These are phyloP conservation scores for Lagodon rhomboides DNA, from an alignment of 2,797 vertebrate genomes.

Conservation along the genomic window DNA sequence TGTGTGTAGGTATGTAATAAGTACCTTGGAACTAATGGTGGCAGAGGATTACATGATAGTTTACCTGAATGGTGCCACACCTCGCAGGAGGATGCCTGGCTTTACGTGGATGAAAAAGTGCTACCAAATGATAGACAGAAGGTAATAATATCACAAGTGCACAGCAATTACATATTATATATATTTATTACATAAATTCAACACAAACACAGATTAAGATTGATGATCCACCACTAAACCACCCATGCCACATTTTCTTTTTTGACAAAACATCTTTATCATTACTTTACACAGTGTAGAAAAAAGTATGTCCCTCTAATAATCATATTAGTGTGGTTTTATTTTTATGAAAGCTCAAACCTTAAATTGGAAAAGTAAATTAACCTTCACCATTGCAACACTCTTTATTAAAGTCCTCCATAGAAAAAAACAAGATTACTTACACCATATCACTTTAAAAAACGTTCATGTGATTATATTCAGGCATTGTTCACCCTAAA, in stretches of 20 bases:
- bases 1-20: conserved; percentile 93
- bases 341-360: too few species aligned
- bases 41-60: conserved; percentile 99
- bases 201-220: background rate
- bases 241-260: background rate
- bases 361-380: too few species aligned
- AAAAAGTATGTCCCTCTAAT: background rate
- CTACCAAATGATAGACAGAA: conserved; percentile 98
- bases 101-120: conserved; percentile 98
- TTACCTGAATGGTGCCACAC: conserved; percentile 97
- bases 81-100: conserved; percentile 95
- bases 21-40: conserved; percentile 97
- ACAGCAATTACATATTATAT: too few species aligned
- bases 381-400: too few species aligned
- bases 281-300: background rate
- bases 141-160: conserved; percentile 78
- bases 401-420: too few species aligned
- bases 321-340: background rate
- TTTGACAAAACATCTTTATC: background rate
- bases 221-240: background rate
- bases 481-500: background rate
- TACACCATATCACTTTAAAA: too few species aligned
- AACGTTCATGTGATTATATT: conserved; percentile 1
- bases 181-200: too few species aligned
- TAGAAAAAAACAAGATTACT: too few species aligned